Evolutionary conservation across 2,888 invertebrate genomes (phyloP).

Genomic region (Pimpla rufipes): DNA sequence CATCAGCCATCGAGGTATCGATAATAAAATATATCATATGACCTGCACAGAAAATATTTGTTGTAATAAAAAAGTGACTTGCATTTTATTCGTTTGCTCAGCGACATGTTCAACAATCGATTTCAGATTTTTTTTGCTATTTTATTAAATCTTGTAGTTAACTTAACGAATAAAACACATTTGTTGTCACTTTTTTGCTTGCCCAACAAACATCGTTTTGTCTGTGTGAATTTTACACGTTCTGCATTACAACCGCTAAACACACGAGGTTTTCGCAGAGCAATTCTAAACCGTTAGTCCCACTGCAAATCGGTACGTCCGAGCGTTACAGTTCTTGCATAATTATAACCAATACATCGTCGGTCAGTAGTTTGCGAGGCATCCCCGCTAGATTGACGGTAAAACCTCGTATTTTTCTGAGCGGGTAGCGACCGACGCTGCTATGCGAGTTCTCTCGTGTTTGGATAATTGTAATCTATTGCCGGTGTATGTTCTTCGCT

Average conservation of each 20-base stretch:
- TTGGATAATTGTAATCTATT: slow-evolving; percentile 84
- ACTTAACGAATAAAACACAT: no score
- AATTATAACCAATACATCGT: background rate
- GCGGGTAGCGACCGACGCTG: slow-evolving; percentile 15
- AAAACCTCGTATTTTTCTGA: background rate
- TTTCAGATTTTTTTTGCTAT: no score
- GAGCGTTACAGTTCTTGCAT: background rate
- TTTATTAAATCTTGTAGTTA: no score
- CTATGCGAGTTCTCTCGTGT: slow-evolving; percentile 77
- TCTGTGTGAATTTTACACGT: background rate
- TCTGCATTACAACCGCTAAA: background rate
- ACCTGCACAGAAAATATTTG: no score
- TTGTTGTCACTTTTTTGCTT: no score
- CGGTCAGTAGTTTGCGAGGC: background rate
- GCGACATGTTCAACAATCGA: no score
- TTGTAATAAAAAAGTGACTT: no score
- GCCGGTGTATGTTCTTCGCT: slow-evolving; percentile 75
- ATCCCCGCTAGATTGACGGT: slow-evolving; percentile 8
- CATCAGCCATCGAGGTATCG: no score
- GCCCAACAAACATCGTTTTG: no score
- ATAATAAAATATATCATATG: no score
- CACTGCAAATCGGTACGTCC: background rate
- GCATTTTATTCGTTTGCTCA: no score
- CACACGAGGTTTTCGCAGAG: background rate
- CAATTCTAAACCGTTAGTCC: background rate